phyloP scores from a whole-genome alignment of 2,113 vertebrate genomes.

The Monopterus albus region DNA sequence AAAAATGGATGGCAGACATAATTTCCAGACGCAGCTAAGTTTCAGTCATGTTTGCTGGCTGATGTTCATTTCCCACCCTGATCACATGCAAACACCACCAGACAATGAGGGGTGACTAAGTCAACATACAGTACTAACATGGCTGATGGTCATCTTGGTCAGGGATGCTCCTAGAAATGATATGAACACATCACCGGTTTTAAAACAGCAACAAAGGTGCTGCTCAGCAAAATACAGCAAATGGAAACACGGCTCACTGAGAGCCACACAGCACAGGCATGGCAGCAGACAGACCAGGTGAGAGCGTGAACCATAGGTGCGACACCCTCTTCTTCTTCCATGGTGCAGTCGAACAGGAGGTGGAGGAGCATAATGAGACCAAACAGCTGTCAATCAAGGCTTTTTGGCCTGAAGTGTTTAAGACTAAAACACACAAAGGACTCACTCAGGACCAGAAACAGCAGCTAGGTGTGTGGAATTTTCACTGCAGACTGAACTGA shows the following conservation, averaged over 20 bases:
- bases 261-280: constrained; percentile 53
- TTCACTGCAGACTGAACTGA: constrained; percentile 59
- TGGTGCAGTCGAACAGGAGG: constrained; percentile 31
- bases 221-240: constrained; percentile 69
- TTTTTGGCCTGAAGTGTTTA: constrained; percentile 46
- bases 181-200: constrained; percentile 54
- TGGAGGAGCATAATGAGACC: constrained; percentile 10
- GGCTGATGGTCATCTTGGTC: constrained; percentile 51
- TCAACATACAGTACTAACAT: constrained; percentile 55
- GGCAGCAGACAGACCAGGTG: constrained; percentile 49
- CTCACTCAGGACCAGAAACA: constrained; percentile 36
- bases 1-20: background rate
- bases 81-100: constrained; percentile 72
- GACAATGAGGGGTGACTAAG: constrained; percentile 57
- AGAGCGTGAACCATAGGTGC: constrained; percentile 46
- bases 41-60: constrained; percentile 2
- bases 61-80: constrained; percentile 62
- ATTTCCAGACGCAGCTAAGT: constrained; percentile 4
- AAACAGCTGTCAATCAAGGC: constrained; percentile 6
- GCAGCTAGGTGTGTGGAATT: constrained; percentile 32
- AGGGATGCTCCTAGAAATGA: constrained; percentile 38
- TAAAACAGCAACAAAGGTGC: constrained; percentile 53
- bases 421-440: constrained; percentile 48
- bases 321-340: constrained; percentile 31
- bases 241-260: constrained; percentile 15